A percentile compares a stretch with the other conserved stretches of the same genome.
These are phyloP conservation scores for Leptodactylus fallax DNA, from an alignment of 2,797 vertebrate species.

Conservation along the genomic window DNA sequence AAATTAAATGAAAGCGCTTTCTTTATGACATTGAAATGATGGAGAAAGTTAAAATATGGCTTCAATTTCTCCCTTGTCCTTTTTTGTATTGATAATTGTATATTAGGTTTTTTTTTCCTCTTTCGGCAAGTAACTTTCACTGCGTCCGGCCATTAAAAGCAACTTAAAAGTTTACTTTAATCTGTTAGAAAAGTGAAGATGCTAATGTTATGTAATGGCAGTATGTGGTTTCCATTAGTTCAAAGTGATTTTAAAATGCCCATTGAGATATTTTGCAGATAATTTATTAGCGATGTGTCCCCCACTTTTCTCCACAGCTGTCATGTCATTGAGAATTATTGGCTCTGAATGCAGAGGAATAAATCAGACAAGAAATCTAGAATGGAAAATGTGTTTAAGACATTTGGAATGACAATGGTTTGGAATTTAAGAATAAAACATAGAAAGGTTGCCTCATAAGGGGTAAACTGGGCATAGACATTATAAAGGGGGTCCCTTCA, in stretches of 20 bases:
- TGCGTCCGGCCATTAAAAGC: slow-evolving; percentile 45
- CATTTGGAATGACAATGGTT: not conserved
- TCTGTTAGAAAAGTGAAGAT: slow-evolving; percentile 12
- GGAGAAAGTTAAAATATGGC: slow-evolving; percentile 67
- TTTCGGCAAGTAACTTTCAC: slow-evolving; percentile 29
- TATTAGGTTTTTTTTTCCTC: slow-evolving; percentile 31
- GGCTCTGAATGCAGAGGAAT: not conserved
- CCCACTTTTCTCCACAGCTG: not conserved
- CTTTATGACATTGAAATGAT: slow-evolving; percentile 69
- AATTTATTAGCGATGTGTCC: slow-evolving; percentile 8
- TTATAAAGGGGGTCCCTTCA: too few species aligned
- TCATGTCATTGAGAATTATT: not conserved
- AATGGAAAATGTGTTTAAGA: not conserved
- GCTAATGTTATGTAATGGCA: not conserved
- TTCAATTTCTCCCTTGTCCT: slow-evolving; percentile 44
- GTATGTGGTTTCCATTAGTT: slow-evolving; percentile 11
- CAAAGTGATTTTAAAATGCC: slow-evolving; percentile 14
- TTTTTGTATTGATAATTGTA: slow-evolving; percentile 36
- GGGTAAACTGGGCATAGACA: not conserved
- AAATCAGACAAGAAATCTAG: not conserved
- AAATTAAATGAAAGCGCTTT: slow-evolving; percentile 65
- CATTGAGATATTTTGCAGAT: not conserved
- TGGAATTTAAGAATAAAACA: not conserved
- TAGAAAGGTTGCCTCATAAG: not conserved
- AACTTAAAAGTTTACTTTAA: slow-evolving; percentile 45